Base-by-base conservation (phyloP, 2,113 vertebrate species). In the Corynorhinus townsendii region DNA sequence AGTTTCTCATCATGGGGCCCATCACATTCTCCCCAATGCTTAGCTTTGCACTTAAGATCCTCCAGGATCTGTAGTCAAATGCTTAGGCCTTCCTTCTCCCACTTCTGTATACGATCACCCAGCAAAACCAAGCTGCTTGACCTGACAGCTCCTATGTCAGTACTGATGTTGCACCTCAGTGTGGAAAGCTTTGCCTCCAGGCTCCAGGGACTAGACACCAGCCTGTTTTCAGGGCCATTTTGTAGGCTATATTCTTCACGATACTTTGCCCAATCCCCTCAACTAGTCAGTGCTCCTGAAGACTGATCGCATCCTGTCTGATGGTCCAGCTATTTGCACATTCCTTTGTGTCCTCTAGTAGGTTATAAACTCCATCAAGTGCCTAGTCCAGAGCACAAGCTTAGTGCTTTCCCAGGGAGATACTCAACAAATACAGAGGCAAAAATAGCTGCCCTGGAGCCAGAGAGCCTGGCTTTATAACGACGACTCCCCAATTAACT, bases 91-190 rank as follows among this genome's bases (percentile, higher is more conserved):
- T 80, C 64, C 76, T 84, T 43, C 47, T 79, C 14, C 35, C 17
- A 28, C 17, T 64, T 90, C 54, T 1, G 11, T 16, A 66, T 1
- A 26, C 1, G 0, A 26, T 0, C 20, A 43, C 11, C 49, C 5
- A 35, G 35, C 54, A 86, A 56, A 75, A 43, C 19, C 90, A 62
- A 33, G 49, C 16, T 11, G 7, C 35, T 33, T 64, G 16, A 7
- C 35, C 10, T 35, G n/a, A 24, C 68, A 40, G 22, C 64, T 89
- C 89, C 94, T 81, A 0, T 11, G 76, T 86, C 45, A 80, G 43
- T 33, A 33, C 77, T 79, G 49, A 89, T 4, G 19, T 7, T 77
- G 26, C 35, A 16, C 45, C 38, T 80, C 47, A 45, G 1, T 4
- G 35, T 10, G 54, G 52, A 77, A 83, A 38, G 54, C 56, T 90